Evolutionary conservation across 2,113 vertebrate species (phyloP), one percentile per base, ranked within the genome.

Genomic region (Azemiops feae): DNA sequence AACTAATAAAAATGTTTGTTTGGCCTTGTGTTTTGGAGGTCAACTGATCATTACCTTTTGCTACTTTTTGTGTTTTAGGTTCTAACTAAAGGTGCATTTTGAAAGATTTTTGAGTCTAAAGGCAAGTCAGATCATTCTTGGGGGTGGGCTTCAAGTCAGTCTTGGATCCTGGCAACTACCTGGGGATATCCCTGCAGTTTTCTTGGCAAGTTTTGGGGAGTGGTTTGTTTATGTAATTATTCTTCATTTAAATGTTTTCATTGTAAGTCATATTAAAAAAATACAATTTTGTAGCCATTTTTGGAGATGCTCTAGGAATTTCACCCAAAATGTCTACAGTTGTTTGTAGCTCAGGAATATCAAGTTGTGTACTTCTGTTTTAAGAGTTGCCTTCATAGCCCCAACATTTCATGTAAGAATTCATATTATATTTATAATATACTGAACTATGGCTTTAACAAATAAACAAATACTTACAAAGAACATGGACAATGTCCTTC

Each of bases 401-500:
- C 16, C 5, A 39, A 43, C n/a, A 43, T 30, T 64, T 60, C 0
- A 25, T 90, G n/a, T 86, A 43, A 87, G 43, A 23, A 92, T 22
- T 81, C 25, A 54, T 39, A 55, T 81, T 3, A 34, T 9, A 30
- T 45, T 43, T 3, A 53, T 91, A 90, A 10, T 87, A 27, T 58
- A 92, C 64, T 25, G 94, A 92, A 94, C 89, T 52, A 92, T 93
- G 93, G 58, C 14, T 0, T 53, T 87, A 92, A 43, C 54, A 58
- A 0, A 1, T 3, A 45, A 43, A 60, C 30, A 85, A 69, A 87
- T 98, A 99, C 99, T 99, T 98, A 99, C 99, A 98, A 99, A 99
- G 97, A 99, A 99, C 99, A 99, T 99, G 96, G 99, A 99, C 89
- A 99, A 98, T 8, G 99, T 99, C 97, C 99, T 98, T 96, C 99